Evolutionary conservation across 2,113 vertebrate genomes (phyloP).

Genomic region (Carlito syrichta): DNA sequence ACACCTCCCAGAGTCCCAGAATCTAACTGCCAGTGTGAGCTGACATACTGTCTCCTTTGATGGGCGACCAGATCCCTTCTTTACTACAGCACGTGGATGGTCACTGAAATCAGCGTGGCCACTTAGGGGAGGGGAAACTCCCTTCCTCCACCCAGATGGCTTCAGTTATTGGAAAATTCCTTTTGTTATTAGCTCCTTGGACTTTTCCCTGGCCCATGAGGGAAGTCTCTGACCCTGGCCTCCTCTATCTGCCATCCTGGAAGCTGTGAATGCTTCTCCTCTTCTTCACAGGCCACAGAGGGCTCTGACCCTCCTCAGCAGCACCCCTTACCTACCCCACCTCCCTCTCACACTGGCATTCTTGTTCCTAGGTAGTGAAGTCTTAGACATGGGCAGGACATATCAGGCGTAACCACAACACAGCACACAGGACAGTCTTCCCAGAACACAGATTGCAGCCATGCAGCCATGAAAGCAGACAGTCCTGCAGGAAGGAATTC

Average conservation of each 20-base stretch:
- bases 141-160: not conserved
- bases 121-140: not conserved
- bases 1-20: not conserved
- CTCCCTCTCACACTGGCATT: not conserved
- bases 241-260: not conserved
- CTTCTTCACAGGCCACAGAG: not conserved
- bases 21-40: not conserved
- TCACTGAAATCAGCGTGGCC: not conserved
- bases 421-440: not conserved
- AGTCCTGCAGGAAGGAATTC: not conserved
- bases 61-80: not conserved
- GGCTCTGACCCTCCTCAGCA: not conserved
- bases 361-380: not conserved
- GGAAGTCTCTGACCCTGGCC: not conserved
- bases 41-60: not conserved
- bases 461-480: not conserved
- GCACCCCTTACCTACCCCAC: not conserved
- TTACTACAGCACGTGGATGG: not conserved
- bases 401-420: not conserved
- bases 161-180: not conserved
- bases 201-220: not conserved
- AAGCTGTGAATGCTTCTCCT: not conserved
- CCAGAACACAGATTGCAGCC: not conserved
- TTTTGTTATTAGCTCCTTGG: not conserved
- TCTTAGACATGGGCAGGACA: not conserved